These are phyloP conservation scores for Alligator mississippiensis DNA, from an alignment of 2,113 vertebrate genomes.

Conservation along the genomic window DNA sequence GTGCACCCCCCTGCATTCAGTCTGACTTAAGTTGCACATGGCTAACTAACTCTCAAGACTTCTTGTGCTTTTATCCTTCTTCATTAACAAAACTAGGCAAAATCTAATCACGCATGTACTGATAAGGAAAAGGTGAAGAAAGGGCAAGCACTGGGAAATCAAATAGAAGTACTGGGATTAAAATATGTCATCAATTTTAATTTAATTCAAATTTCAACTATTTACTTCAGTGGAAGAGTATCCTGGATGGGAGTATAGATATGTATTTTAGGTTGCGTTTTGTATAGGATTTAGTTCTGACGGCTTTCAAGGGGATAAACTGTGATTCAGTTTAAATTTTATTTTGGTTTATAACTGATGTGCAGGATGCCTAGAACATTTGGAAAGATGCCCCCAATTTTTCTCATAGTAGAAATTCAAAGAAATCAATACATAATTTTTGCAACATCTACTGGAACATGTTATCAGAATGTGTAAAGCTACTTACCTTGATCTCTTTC, in stretches of 20 bases:
- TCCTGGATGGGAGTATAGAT: neutral
- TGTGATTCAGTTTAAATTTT: neutral
- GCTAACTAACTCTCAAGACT: neutral
- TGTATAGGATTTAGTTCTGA: neutral
- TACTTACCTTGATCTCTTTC: neutral
- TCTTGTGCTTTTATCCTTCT: neutral
- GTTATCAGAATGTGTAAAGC: neutral
- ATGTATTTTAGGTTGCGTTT: neutral
- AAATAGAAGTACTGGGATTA: neutral
- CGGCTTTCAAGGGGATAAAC: neutral
- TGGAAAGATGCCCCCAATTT: accelerated
- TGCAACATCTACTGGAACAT: neutral
- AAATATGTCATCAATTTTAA: neutral
- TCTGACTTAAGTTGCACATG: no score
- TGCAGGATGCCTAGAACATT: neutral
- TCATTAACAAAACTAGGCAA: neutral
- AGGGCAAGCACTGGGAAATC: neutral
- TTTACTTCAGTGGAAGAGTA: neutral
- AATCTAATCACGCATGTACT: neutral
- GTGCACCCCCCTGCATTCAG: no score
- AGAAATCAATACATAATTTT: neutral
- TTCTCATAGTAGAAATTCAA: neutral
- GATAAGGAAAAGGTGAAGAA: neutral
- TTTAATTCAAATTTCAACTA: neutral
- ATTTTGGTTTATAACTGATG: neutral